Percentiles rank a stretch among this genome's conserved stretches.
phyloP scores from a whole-genome alignment of 2,113 vertebrate genomes.

The Gallinago media region DNA sequence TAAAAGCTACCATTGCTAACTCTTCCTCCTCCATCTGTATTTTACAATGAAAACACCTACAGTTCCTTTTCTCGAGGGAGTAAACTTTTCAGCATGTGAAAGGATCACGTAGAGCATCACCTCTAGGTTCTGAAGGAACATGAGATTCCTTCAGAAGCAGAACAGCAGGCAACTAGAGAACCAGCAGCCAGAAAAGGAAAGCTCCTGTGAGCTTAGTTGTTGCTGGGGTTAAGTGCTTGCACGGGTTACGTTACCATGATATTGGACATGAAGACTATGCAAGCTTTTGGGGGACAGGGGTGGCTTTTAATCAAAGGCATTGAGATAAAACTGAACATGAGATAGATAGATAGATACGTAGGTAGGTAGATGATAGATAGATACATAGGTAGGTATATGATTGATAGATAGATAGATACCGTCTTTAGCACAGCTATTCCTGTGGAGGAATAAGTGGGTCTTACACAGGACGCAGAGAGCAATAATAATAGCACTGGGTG shows the following conservation, averaged over 20 bases:
- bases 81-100: neutral
- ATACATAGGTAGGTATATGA: too few species aligned
- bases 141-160: neutral
- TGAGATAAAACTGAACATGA: neutral
- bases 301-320: neutral
- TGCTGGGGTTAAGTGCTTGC: neutral
- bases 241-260: fast-evolving
- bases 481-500: neutral
- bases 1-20: neutral
- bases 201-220: neutral
- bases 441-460: neutral
- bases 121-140: neutral
- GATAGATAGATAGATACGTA: too few species aligned
- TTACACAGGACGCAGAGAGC: neutral
- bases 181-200: neutral
- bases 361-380: neutral
- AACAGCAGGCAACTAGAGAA: neutral
- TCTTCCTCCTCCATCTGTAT: neutral
- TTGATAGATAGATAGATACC: neutral
- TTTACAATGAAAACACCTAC: neutral
- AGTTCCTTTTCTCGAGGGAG: neutral
- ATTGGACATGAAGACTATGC: neutral
- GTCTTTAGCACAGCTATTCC: neutral
- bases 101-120: neutral
- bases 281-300: neutral